These are phyloP conservation scores for Siniperca undulata DNA, from an alignment of 2,797 vertebrate genomes.

Conservation along the genomic window DNA sequence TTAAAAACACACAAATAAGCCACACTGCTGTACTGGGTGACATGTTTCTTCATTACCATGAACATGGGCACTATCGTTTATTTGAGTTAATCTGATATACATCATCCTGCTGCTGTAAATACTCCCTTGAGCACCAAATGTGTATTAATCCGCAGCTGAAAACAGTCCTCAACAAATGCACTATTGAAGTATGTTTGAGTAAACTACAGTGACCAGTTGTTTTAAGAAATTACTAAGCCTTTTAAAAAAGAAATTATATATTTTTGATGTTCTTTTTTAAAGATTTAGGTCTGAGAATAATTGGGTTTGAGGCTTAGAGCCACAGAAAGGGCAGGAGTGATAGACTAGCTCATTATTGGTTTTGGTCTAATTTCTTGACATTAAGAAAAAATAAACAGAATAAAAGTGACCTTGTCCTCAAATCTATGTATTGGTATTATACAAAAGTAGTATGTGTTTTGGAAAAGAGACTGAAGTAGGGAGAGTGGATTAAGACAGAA, in stretches of 20 bases:
- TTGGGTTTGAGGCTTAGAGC: background rate
- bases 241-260: background rate
- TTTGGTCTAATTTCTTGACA: background rate
- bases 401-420: background rate
- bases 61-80: background rate
- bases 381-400: background rate
- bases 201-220: background rate
- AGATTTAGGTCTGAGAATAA: background rate
- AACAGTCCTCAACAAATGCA: slow-evolving; percentile 17
- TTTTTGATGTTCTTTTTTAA: background rate
- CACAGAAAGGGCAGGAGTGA: background rate
- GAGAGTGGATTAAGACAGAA: slow-evolving; percentile 8
- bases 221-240: background rate
- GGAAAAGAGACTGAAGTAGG: background rate
- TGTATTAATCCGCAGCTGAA: background rate
- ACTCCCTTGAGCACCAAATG: slow-evolving; percentile 7
- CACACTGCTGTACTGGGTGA: background rate
- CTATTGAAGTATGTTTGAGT: background rate
- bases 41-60: background rate
- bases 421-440: background rate
- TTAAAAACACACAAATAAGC: background rate
- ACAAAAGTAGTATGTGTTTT: slow-evolving; percentile 10
- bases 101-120: slow-evolving; percentile 10
- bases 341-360: background rate
- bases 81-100: slow-evolving; percentile 7